phyloP scores from a whole-genome alignment of 2,888 invertebrate genomes.

The Netelia melanura region DNA sequence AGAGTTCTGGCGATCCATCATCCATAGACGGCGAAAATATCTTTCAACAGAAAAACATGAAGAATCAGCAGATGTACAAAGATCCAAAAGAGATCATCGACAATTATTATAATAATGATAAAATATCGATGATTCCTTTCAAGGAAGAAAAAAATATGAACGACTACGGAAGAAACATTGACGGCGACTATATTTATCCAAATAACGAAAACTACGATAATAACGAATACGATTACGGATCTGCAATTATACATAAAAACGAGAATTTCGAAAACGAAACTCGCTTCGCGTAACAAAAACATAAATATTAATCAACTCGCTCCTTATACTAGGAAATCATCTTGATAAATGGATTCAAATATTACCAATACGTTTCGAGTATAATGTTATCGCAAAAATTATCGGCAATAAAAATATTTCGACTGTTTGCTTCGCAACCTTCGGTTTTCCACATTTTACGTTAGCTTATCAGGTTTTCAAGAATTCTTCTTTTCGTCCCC shows the following conservation, averaged over 20 bases:
- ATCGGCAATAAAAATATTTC: too few species aligned
- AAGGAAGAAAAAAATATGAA: neutral
- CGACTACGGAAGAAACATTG: neutral
- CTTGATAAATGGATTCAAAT: too few species aligned
- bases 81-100: neutral
- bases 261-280: neutral
- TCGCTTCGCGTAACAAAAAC: neutral
- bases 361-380: too few species aligned
- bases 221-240: conserved; percentile 6
- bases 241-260: neutral
- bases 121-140: neutral
- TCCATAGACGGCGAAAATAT: neutral
- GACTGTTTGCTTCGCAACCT: too few species aligned
- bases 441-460: too few species aligned
- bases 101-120: neutral
- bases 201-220: conserved; percentile 4
- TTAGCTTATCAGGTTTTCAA: neutral
- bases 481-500: neutral
- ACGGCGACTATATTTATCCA: neutral
- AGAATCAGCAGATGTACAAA: neutral
- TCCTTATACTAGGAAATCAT: too few species aligned
- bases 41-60: neutral
- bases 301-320: too few species aligned
- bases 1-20: neutral
- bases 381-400: too few species aligned